Conservation (phyloP, 2,888 invertebrate genomes). For the Brachyopa scutellaris region DNA sequence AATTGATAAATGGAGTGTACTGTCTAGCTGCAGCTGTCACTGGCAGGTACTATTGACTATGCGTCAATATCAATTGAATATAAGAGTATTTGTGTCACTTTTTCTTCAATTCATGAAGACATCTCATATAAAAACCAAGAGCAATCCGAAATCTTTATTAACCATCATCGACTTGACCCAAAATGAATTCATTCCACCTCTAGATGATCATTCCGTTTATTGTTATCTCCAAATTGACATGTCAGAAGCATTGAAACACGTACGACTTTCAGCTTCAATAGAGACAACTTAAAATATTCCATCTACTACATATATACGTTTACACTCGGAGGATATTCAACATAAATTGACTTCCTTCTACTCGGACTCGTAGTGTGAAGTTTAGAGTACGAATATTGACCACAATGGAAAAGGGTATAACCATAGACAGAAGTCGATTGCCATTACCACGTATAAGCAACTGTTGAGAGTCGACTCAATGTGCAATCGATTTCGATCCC, state of each 20-base stretch:
- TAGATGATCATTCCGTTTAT: conserved; percentile 1
- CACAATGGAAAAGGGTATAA: neutral
- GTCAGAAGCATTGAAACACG: conserved; percentile 30
- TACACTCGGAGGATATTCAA: conserved; percentile 15
- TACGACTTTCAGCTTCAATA: conserved; percentile 40
- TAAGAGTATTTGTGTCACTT: too few relatives aligned
- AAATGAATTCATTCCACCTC: conserved; percentile 41
- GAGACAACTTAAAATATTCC: neutral
- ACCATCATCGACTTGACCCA: conserved; percentile 16
- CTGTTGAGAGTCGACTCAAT: neutral
- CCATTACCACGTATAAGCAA: neutral
- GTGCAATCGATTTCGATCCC: conserved; percentile 10
- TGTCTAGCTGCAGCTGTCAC: too few relatives aligned
- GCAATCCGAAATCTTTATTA: too few relatives aligned
- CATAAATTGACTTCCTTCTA: conserved; percentile 17
- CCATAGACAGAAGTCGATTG: neutral
- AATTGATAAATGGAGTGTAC: neutral
- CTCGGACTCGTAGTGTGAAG: too few relatives aligned
- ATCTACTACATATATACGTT: neutral
- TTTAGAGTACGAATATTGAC: neutral
- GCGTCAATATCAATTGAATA: too few relatives aligned
- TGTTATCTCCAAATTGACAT: conserved; percentile 27
- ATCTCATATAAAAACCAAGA: too few relatives aligned
- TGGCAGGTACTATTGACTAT: too few relatives aligned
- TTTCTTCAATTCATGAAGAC: too few relatives aligned